Evolutionary conservation across 2,797 vertebrate genomes (phyloP), one percentile per base, ranked within the genome.

Genomic region (Ctenopoma kingsleyae): DNA sequence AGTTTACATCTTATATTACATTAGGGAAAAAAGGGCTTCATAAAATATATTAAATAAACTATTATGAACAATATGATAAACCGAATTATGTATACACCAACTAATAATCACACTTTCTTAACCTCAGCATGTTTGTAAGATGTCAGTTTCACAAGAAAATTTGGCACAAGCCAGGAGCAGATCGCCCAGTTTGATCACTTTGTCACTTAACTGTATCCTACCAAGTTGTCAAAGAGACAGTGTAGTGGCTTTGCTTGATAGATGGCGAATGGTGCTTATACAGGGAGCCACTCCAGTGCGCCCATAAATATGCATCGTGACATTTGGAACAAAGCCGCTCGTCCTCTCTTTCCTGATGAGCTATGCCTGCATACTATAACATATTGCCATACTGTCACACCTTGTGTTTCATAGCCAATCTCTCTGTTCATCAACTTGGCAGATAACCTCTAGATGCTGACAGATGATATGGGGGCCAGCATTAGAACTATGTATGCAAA

Each of bases 261-360:
- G 93, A 92, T 92, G 93, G 89, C 88, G 91, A 91, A 91, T 88
- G 88, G 91, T 92, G 92, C 93, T 93, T 93, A 93, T 92, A 93
- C 93, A 92, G 92, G 90, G 87, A 90, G 89, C 89, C 92, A 92
- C 93, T 94, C 91, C 81, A 89, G 80, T 83, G 87, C 68, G 69
- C 85, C 93, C 92, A 95, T 95, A 95, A 95, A 95, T 95, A 95
- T 95, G 95, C 94, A 95, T 94, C 78, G 92, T 94, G 95, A 95
- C 94, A 95, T 95, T 95, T 95, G 93, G 93, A 94, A 95, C 93
- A 95, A 95, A 95, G 93, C 93, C 85, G 83, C 90, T 88, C 93
- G 83, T 93, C 91, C 92, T 90, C 91, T 91, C 93, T 92, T 93
- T 94, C 88, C 92, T 93, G 91, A 94, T 94, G 93, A 94, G 93